A percentile compares a stretch with the other conserved stretches of the same genome.
phyloP scores from a whole-genome alignment of 1,140 invertebrate species.

The Phymorhynchus buccinoides region DNA sequence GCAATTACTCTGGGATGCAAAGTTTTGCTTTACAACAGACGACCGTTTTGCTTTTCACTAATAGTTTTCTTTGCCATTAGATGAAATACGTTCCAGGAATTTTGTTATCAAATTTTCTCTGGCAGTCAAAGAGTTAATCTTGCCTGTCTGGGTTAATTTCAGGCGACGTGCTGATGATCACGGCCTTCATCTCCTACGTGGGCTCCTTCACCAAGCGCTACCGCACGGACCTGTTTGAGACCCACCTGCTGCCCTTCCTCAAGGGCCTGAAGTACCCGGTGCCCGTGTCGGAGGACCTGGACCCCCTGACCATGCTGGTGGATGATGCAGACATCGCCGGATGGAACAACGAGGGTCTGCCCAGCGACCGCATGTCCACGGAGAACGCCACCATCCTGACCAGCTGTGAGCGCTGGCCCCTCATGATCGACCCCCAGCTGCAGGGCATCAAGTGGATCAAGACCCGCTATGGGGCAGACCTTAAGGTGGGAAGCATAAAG shows the following conservation, averaged over 20 bases:
- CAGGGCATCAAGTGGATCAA: constrained; percentile 97
- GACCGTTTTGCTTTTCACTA: no score
- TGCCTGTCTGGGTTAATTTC: no score
- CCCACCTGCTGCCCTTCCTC: constrained; percentile 82
- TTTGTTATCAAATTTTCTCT: no score
- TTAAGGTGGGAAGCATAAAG: constrained; percentile 73
- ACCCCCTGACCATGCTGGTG: constrained; percentile 90
- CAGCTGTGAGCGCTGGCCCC: constrained; percentile 94
- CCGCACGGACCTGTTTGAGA: constrained; percentile 88
- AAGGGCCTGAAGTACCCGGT: constrained; percentile 79
- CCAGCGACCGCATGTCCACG: constrained; percentile 95
- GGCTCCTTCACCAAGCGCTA: constrained; percentile 96
- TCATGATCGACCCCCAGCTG: constrained; percentile 95
- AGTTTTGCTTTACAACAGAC: no score
- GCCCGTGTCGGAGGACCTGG: constrained; percentile 89
- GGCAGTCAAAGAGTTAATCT: no score
- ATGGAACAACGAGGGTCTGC: constrained; percentile 96
- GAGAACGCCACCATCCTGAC: constrained; percentile 96
- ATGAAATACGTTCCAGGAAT: no score
- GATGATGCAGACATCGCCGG: constrained; percentile 94
- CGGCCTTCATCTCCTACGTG: constrained; percentile 97
- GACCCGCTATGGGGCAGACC: constrained; percentile 87
- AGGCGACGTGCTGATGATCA: constrained; percentile 88
- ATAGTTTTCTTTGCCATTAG: no score
- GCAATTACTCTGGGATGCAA: no score